Evolutionary conservation across 2,113 vertebrate species (phyloP).

Genomic region (Apaloderma vittatum): DNA sequence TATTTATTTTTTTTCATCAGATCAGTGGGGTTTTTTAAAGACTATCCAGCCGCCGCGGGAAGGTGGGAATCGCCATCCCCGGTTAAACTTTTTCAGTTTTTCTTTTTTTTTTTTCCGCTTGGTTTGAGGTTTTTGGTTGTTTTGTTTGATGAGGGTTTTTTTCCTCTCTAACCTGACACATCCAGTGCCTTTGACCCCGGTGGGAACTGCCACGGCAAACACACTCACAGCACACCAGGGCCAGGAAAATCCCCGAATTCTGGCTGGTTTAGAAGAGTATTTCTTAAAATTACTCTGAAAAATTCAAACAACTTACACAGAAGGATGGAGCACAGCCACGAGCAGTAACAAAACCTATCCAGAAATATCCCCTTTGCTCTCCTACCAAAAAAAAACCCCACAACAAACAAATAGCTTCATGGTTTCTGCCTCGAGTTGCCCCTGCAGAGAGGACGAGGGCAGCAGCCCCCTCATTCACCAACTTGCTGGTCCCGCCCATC

Average conservation of each 20-base stretch:
- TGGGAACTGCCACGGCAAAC: slow-evolving; percentile 39
- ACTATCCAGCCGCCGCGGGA: background rate
- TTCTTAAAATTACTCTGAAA: slow-evolving; percentile 57
- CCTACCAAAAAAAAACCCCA: background rate
- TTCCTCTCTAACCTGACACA: background rate
- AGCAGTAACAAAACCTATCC: background rate
- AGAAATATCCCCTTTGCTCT: background rate
- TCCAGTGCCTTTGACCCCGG: slow-evolving; percentile 43
- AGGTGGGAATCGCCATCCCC: background rate
- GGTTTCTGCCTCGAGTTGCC: accelerated
- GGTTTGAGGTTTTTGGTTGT: background rate
- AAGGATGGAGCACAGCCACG: slow-evolving; percentile 1
- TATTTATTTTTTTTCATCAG: too few relatives aligned
- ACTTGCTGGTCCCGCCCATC: accelerated
- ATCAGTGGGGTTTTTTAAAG: background rate
- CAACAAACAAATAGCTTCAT: accelerated
- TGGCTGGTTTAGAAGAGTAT: background rate
- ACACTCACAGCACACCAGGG: background rate
- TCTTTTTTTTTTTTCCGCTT: background rate
- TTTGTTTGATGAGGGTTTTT: too few relatives aligned
- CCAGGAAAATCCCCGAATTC: slow-evolving; percentile 1
- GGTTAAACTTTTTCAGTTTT: slow-evolving; percentile 43
- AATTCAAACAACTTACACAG: slow-evolving; percentile 48
- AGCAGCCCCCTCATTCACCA: background rate
- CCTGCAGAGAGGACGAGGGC: accelerated